A percentile compares a stretch with the other conserved stretches of the same genome.
These are phyloP conservation scores for Chelmon rostratus DNA, from an alignment of 2,797 vertebrate species.

Conservation along the genomic window DNA sequence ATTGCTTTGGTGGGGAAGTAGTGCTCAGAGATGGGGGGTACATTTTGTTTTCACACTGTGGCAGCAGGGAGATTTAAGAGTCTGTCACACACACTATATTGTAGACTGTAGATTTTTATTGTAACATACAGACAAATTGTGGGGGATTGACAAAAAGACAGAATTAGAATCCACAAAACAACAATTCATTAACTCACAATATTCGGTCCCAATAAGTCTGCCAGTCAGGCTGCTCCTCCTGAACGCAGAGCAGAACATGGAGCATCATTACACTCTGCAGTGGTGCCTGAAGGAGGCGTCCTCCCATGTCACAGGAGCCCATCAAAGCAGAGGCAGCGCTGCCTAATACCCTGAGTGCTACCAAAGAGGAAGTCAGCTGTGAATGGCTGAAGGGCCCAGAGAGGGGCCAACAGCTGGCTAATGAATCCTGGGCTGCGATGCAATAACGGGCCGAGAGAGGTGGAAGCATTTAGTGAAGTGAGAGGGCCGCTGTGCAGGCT, in stretches of 20 bases:
- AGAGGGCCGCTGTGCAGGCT: slow-evolving; percentile 7
- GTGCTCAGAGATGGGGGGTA: slow-evolving; percentile 35
- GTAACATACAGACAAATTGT: slow-evolving; percentile 6
- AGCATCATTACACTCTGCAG: slow-evolving; percentile 55
- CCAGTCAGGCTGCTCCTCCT: slow-evolving; percentile 17
- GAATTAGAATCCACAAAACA: not conserved
- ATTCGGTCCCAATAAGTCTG: not conserved
- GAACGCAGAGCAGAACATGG: slow-evolving; percentile 36
- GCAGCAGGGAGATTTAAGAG: slow-evolving; percentile 29
- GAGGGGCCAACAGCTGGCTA: slow-evolving; percentile 69
- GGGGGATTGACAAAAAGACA: slow-evolving; percentile 7
- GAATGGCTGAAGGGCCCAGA: slow-evolving; percentile 69
- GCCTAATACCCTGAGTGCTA: slow-evolving; percentile 53
- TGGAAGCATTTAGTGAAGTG: slow-evolving; percentile 23
- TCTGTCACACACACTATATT: slow-evolving; percentile 11
- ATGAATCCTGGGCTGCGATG: slow-evolving; percentile 49
- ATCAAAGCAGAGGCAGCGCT: slow-evolving; percentile 69
- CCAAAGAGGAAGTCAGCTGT: slow-evolving; percentile 77
- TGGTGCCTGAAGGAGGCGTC: slow-evolving; percentile 68
- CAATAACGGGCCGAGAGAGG: slow-evolving; percentile 5
- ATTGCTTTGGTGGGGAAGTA: slow-evolving; percentile 41
- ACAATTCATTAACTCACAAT: not conserved
- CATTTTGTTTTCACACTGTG: slow-evolving; percentile 34
- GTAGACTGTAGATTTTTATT: no score
- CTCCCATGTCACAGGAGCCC: slow-evolving; percentile 57